phyloP scores from a whole-genome alignment of 2,113 vertebrate species.

The Tapirus terrestris region DNA sequence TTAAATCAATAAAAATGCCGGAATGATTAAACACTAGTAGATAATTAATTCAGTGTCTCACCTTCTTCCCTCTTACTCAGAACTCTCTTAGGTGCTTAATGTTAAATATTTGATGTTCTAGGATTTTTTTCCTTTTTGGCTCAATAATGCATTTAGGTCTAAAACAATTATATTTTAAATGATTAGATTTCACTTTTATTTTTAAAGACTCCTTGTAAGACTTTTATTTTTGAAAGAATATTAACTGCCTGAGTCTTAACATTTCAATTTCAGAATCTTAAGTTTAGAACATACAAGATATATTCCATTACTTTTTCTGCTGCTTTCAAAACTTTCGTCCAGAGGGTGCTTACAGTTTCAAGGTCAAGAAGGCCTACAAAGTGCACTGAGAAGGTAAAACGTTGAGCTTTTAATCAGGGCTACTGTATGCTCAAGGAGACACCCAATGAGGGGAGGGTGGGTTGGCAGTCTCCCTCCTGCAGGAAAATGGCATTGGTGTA shows the following conservation, averaged over 20 bases:
- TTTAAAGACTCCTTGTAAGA: constrained; percentile 36
- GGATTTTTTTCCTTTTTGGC: not conserved
- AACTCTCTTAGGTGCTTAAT: constrained; percentile 38
- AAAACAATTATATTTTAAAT: constrained; percentile 59
- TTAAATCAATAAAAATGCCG: constrained; percentile 71
- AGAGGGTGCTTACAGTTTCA: not conserved
- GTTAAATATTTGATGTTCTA: constrained; percentile 76
- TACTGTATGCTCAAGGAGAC: not conserved
- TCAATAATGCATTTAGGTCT: constrained; percentile 46
- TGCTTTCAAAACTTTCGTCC: not conserved
- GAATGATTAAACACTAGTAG: constrained; percentile 70
- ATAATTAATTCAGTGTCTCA: constrained; percentile 74
- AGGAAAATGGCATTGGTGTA: not conserved
- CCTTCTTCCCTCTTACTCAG: constrained; percentile 48
- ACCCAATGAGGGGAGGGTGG: not conserved
- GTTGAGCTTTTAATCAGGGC: not conserved
- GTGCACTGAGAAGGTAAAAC: not conserved
- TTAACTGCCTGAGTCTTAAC: not conserved
- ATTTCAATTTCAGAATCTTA: constrained; percentile 8
- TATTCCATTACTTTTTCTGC: not conserved
- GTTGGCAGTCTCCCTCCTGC: not conserved
- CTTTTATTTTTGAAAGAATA: constrained; percentile 45
- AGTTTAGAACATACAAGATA: not conserved
- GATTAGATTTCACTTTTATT: constrained; percentile 19
- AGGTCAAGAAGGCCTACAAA: not conserved